Percentiles rank a stretch among this genome's conserved stretches.
phyloP scores from a whole-genome alignment of 2,888 invertebrate species.

The Xestobium rufovillosum region DNA sequence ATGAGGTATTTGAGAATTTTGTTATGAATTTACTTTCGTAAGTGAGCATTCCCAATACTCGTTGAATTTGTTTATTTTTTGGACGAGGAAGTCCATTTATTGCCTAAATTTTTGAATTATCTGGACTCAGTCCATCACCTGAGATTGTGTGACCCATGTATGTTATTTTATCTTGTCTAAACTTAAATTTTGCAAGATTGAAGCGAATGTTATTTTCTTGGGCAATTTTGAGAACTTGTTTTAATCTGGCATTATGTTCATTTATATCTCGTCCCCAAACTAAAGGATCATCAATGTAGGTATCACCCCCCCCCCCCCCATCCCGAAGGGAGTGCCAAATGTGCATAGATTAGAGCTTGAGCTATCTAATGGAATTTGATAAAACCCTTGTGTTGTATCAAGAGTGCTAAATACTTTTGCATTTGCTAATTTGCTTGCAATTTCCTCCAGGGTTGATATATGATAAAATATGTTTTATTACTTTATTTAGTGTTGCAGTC shows the following conservation, averaged over 20 bases:
- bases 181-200: not conserved
- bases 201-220: too few relatives aligned
- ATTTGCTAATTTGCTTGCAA: too few relatives aligned
- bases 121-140: slow-evolving; percentile 1
- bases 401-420: too few relatives aligned
- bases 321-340: too few relatives aligned
- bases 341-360: not conserved
- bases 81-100: slow-evolving; percentile 11
- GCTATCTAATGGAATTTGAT: too few relatives aligned
- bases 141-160: slow-evolving; percentile 8
- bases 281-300: too few relatives aligned
- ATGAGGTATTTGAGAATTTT: slow-evolving; percentile 9
- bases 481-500: too few relatives aligned
- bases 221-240: not conserved
- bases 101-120: slow-evolving; percentile 11
- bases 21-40: slow-evolving; percentile 15
- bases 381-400: not conserved
- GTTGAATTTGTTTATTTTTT: slow-evolving; percentile 13
- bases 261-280: too few relatives aligned
- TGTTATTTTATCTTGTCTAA: not conserved
- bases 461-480: too few relatives aligned
- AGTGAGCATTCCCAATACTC: slow-evolving; percentile 9
- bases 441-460: too few relatives aligned
- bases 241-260: not conserved
- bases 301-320: too few relatives aligned